Evolutionary conservation across 2,113 vertebrate genomes (phyloP).

Genomic region (Scomber japonicus): DNA sequence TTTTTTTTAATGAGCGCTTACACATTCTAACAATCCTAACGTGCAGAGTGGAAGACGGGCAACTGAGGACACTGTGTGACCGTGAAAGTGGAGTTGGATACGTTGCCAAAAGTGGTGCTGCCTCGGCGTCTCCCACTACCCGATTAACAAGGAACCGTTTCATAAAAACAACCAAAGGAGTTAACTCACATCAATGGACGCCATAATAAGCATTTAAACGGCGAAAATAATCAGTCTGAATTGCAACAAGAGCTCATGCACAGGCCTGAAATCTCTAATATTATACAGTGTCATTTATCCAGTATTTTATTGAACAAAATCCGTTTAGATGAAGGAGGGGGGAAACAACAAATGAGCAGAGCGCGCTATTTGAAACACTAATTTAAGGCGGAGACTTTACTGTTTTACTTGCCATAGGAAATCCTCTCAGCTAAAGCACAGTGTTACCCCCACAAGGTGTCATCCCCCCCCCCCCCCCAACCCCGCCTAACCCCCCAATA

Average conservation of each 20-base stretch:
- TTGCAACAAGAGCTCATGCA: conserved; percentile 37
- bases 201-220: conserved; percentile 58
- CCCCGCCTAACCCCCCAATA: conserved; percentile 36
- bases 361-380: conserved; percentile 9
- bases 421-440: not conserved
- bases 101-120: conserved; percentile 61
- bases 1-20: conserved; percentile 9
- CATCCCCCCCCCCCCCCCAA: not conserved
- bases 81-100: conserved; percentile 61
- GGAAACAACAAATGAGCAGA: not conserved
- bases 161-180: conserved; percentile 67
- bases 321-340: not conserved
- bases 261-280: not conserved
- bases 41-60: conserved; percentile 59
- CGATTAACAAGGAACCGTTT: conserved; percentile 68
- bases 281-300: not conserved
- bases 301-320: not conserved
- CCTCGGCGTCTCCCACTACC: conserved; percentile 61
- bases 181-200: conserved; percentile 63
- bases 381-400: not conserved
- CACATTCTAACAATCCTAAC: conserved; percentile 15
- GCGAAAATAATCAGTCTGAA: conserved; percentile 39
- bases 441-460: conserved; percentile 28
- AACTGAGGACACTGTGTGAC: conserved; percentile 74
- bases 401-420: not conserved